Conservation (phyloP, 2,113 vertebrate species). For the Lagopus leucura region DNA sequence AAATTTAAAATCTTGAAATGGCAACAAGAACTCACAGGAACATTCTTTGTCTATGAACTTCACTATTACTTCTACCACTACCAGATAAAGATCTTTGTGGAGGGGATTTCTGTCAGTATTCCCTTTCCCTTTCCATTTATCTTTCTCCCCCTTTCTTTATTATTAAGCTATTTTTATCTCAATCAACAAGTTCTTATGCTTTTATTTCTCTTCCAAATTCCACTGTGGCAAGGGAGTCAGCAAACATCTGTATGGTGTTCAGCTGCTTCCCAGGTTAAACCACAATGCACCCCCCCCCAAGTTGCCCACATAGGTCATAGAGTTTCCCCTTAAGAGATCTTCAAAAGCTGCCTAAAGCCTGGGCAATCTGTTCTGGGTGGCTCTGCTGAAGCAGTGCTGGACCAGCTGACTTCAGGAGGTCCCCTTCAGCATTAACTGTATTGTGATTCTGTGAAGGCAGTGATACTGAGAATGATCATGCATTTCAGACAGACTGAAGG, state of each 20-base stretch:
- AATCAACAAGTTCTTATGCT: background rate
- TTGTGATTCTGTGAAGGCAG: background rate
- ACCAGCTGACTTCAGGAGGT: background rate
- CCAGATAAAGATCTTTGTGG: background rate
- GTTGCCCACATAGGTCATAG: too few relatives aligned
- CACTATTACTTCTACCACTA: background rate
- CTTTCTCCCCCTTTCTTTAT: background rate
- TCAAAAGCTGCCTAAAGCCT: background rate
- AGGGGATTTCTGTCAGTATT: background rate
- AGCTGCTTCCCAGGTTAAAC: background rate
- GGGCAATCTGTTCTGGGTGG: background rate
- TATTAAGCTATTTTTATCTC: background rate
- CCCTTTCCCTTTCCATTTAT: background rate
- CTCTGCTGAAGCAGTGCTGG: background rate
- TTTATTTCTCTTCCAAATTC: background rate
- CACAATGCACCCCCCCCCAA: too few relatives aligned
- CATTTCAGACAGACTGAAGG: background rate
- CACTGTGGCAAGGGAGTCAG: background rate
- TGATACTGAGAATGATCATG: background rate
- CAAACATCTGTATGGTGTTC: background rate
- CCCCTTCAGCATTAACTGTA: background rate
- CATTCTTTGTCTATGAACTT: background rate
- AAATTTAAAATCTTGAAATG: background rate
- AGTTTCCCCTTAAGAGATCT: background rate
- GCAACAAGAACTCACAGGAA: background rate